A percentile compares a stretch with the other conserved stretches of the same genome.
These are phyloP conservation scores for Ornithorhynchus anatinus DNA, from an alignment of 2,113 vertebrate genomes.

Conservation along the genomic window DNA sequence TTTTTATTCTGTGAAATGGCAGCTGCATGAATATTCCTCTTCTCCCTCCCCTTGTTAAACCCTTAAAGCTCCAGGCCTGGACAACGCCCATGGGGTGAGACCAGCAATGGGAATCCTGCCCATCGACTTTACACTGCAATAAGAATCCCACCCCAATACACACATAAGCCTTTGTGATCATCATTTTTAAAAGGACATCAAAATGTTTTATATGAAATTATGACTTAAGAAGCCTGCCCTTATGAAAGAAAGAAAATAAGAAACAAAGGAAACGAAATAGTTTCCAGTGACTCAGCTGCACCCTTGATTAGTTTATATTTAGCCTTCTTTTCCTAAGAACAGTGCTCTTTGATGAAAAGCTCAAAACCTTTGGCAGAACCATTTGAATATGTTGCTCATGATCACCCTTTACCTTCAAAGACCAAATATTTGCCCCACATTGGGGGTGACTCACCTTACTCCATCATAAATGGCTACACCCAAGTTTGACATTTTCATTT, in stretches of 20 bases:
- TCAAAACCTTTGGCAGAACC: constrained; percentile 10
- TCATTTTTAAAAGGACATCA: not conserved
- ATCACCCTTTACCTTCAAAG: constrained; percentile 30
- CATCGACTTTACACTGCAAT: not conserved
- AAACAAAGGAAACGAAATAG: not conserved
- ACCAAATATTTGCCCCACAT: not conserved
- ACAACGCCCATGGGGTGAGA: not conserved
- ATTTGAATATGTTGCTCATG: not conserved
- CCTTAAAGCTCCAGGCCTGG: not conserved
- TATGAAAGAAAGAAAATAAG: not conserved
- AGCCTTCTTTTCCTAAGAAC: not conserved
- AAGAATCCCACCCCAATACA: not conserved
- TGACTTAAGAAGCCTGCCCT: not conserved
- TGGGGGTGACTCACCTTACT: not conserved
- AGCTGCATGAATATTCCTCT: not conserved
- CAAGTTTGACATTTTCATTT: constrained; percentile 17
- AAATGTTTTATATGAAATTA: not conserved
- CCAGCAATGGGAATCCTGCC: not conserved
- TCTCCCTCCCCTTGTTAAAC: not conserved
- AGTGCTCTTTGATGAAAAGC: not conserved
- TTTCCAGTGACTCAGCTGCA: not conserved
- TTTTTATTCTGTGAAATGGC: not conserved
- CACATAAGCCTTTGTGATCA: not conserved
- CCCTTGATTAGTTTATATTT: not conserved
- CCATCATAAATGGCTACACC: not conserved